A percentile compares a stretch with the other conserved stretches of the same genome.
Conservation (phyloP, 2,888 invertebrate species). For the Tanypteryx hageni region DNA sequence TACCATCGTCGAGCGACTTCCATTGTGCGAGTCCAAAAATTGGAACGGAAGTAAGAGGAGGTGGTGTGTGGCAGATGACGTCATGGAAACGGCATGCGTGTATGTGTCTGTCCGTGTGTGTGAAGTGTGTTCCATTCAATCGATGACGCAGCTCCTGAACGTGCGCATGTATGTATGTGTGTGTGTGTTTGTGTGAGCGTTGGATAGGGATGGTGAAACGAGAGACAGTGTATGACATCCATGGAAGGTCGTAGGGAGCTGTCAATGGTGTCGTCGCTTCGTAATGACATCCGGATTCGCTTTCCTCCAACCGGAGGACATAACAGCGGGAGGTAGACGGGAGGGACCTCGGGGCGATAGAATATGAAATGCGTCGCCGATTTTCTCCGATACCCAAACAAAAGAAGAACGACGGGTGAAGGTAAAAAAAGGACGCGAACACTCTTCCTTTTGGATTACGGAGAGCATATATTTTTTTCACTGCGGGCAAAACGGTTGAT, state of each 20-base stretch:
- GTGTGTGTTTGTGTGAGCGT: too few relatives aligned
- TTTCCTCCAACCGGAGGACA: neutral
- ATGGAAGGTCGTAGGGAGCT: neutral
- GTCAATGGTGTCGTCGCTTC: neutral
- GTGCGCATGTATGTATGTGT: neutral
- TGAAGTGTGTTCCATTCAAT: constrained; percentile 6
- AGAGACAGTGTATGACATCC: neutral
- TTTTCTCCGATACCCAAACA: neutral
- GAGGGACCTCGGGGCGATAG: neutral
- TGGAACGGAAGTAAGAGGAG: too few relatives aligned
- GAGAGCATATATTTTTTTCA: neutral
- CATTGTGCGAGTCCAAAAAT: too few relatives aligned
- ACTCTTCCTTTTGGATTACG: too few relatives aligned
- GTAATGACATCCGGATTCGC: constrained; percentile 21
- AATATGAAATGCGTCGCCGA: neutral
- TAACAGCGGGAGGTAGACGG: too few relatives aligned
- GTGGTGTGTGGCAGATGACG: too few relatives aligned
- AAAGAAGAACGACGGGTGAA: neutral
- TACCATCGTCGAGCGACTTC: too few relatives aligned
- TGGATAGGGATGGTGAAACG: neutral
- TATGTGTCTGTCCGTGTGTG: neutral
- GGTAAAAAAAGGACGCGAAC: neutral
- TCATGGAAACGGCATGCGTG: neutral
- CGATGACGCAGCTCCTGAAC: neutral
- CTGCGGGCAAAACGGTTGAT: neutral